A percentile compares a stretch with the other conserved stretches of the same genome.
Evolutionary conservation across 2,797 vertebrate genomes (phyloP).

Genomic region (Linurgus olivaceus): DNA sequence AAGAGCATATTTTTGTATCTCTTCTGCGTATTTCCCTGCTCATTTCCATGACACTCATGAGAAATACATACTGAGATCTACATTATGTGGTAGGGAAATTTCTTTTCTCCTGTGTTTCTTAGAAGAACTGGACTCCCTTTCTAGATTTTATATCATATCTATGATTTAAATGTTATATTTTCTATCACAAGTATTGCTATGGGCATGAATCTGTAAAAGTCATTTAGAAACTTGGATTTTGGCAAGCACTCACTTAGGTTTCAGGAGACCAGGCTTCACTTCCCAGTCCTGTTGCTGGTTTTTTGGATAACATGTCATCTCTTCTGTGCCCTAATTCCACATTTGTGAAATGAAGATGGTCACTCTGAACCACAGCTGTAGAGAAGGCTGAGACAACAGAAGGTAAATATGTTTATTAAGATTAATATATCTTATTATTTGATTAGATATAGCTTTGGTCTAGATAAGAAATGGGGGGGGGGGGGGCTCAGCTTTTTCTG

Average conservation of each 20-base stretch:
- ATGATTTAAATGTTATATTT: background rate
- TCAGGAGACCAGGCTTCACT: background rate
- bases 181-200: background rate
- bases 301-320: background rate
- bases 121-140: background rate
- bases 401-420: background rate
- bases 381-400: background rate
- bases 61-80: background rate
- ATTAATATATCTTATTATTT: background rate
- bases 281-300: background rate
- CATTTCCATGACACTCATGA: background rate
- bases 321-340: background rate
- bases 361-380: background rate
- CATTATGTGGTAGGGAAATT: background rate
- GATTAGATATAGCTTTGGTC: background rate
- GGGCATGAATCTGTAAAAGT: background rate
- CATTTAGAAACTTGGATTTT: background rate
- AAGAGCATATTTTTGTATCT: background rate
- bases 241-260: background rate
- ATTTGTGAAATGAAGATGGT: background rate
- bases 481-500: background rate
- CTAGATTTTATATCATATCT: background rate
- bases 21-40: background rate
- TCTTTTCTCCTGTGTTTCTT: background rate
- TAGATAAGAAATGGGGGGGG: fast-evolving